phyloP scores from a whole-genome alignment of 1,140 invertebrate genomes.

The Sycophaga agraensis region DNA sequence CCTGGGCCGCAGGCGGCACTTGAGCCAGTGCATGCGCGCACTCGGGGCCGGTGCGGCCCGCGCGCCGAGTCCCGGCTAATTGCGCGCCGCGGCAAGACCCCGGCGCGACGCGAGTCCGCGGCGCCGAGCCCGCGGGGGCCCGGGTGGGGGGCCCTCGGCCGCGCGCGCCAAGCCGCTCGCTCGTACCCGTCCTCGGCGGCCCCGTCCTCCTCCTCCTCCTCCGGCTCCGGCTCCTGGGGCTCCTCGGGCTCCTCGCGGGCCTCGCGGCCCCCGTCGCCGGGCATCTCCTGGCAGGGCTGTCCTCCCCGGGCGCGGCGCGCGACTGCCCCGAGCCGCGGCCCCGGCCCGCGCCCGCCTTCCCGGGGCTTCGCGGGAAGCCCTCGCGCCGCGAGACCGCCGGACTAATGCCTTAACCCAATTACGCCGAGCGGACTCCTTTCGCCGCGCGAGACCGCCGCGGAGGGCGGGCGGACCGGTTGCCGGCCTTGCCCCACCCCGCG shows the following conservation, averaged over 20 bases:
- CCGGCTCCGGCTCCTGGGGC: slow-evolving; percentile 2
- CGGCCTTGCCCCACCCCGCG: no score
- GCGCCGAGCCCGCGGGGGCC: no score
- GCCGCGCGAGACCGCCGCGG: no score
- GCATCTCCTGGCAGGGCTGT: slow-evolving; percentile 18
- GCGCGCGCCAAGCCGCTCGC: no score
- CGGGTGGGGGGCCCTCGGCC: no score
- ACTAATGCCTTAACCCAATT: slow-evolving; percentile 24
- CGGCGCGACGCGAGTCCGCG: neutral
- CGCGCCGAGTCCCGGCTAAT: neutral
- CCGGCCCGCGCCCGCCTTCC: no score
- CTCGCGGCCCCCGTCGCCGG: slow-evolving; percentile 13
- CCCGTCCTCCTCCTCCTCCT: slow-evolving; percentile 11
- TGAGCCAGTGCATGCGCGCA: slow-evolving; percentile 11
- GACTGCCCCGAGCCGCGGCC: no score
- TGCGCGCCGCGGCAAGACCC: neutral
- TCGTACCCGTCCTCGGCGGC: slow-evolving; percentile 23
- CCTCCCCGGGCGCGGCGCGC: no score
- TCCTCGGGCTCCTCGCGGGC: neutral
- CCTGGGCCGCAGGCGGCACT: slow-evolving; percentile 2
- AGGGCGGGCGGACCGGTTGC: no score
- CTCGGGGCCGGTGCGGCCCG: neutral
- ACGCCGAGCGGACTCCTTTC: no score
- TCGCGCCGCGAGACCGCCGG: neutral
- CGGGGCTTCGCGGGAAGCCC: no score